These are phyloP conservation scores for Elysia crispata DNA, from an alignment of 2,888 invertebrate genomes.

Conservation along the genomic window DNA sequence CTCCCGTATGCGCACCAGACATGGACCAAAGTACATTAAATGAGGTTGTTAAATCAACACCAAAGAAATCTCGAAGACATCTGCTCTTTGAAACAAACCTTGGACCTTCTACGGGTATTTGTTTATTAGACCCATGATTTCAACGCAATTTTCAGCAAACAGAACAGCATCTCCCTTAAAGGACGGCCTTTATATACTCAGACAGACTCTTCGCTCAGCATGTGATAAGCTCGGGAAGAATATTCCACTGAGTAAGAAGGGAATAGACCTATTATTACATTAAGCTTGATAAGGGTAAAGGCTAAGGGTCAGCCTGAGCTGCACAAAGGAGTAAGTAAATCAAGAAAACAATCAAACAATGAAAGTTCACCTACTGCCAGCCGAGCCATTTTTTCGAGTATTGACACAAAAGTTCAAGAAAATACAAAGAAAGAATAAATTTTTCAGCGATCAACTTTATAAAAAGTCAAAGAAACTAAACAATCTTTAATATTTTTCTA, in stretches of 20 bases:
- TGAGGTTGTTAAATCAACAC: background rate
- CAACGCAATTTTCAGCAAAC: background rate
- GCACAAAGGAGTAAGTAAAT: background rate
- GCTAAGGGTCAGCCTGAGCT: background rate
- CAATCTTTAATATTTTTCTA: too few species aligned
- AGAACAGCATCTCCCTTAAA: background rate
- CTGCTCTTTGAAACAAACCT: slow-evolving; percentile 5
- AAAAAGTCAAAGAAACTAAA: too few species aligned
- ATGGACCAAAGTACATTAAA: too few species aligned
- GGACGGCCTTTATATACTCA: background rate
- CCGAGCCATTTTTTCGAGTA: too few species aligned
- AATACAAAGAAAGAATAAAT: too few species aligned
- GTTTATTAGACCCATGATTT: background rate
- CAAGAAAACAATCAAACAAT: background rate
- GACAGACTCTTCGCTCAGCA: background rate
- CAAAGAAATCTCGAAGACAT: background rate
- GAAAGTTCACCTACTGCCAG: background rate
- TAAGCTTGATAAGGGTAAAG: background rate
- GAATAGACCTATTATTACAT: background rate
- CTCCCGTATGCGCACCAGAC: background rate
- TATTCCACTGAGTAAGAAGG: background rate
- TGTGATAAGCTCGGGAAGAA: background rate
- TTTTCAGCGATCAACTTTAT: too few species aligned
- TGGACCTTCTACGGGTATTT: background rate
- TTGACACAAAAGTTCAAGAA: too few species aligned